Base-by-base conservation (phyloP, 2,113 vertebrate genomes). In the Pteruthius melanotis region DNA sequence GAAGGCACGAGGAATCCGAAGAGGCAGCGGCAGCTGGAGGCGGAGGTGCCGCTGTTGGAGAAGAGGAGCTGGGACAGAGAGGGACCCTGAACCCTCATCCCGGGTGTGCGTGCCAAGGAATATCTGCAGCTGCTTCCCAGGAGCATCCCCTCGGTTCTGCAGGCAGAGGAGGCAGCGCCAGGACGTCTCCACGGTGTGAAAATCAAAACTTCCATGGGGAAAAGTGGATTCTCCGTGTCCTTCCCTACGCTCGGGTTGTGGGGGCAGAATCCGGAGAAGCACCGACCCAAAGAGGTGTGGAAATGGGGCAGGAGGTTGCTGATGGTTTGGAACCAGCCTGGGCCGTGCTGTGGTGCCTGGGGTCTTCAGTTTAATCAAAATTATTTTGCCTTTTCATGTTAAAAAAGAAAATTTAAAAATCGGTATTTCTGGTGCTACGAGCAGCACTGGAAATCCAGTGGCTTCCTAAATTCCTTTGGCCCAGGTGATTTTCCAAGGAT, bases 121-220 rank as follows among this genome's bases (percentile, higher is more conserved):
- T 30, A 24, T 11, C 69, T 7, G 27, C 59, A 54, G 42, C 28
- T 27, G 15, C 68, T 42, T 57, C 66, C 83, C 83, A 68, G 74
- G 50, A 52, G 5, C 15, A 10, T 31, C 3, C n/a, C 49, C 49
- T 44, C 40, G 16, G n/a, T 37, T 66, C 85, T 57, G 28, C 26
- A 39, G 80, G 10, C n/a, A 12, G 28, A 83, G 33, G 52, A 28
- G 15, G 45, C 4, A 6, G 11, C 1, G 3, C 13, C 40, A 87
- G 56, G 19, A 33, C 0, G 0, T 31, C 39, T 47, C 23, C 1
- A 0, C n/a, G 15, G 57, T 6, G 27, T 69, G 70, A 90, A 72
- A 79, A 64, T 35, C 1, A 4, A 27, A 21, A 11, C 26, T 28
- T 65, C 31, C 21, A 6, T 65, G 64, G 53, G 30, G 35, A 61